These are phyloP conservation scores for Florisuga fusca DNA, from an alignment of 2,797 vertebrate species.

Conservation along the genomic window DNA sequence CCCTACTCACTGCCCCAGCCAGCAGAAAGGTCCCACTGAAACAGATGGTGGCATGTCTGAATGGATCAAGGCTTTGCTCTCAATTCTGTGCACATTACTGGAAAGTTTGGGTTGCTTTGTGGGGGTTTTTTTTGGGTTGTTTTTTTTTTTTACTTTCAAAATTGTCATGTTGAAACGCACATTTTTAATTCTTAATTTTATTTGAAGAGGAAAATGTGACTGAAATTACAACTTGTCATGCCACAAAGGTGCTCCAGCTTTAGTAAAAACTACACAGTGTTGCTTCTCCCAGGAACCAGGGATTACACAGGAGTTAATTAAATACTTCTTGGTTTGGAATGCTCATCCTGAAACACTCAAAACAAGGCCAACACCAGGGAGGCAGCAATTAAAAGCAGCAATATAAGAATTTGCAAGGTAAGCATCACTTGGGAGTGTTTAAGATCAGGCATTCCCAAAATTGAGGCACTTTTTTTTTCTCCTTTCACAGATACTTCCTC, in stretches of 20 bases:
- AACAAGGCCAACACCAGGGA: neutral
- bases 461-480: neutral
- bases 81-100: neutral
- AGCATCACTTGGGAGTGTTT: neutral
- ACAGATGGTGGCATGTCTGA: neutral
- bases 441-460: neutral
- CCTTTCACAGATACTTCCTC: neutral
- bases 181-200: neutral
- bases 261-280: rapidly evolving
- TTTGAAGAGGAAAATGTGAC: neutral
- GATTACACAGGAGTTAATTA: neutral
- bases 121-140: no score
- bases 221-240: neutral
- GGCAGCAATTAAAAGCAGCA: neutral
- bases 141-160: neutral
- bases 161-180: neutral
- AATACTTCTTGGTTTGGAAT: neutral
- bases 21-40: neutral
- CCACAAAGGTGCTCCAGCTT: neutral
- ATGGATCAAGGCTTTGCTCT: neutral
- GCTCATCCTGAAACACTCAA: neutral
- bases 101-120: neutral
- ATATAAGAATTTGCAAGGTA: neutral
- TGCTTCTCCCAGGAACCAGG: neutral
- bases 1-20: rapidly evolving